Evolutionary conservation across 2,797 vertebrate genomes (phyloP).

Genomic region (Cyclopterus lumpus): DNA sequence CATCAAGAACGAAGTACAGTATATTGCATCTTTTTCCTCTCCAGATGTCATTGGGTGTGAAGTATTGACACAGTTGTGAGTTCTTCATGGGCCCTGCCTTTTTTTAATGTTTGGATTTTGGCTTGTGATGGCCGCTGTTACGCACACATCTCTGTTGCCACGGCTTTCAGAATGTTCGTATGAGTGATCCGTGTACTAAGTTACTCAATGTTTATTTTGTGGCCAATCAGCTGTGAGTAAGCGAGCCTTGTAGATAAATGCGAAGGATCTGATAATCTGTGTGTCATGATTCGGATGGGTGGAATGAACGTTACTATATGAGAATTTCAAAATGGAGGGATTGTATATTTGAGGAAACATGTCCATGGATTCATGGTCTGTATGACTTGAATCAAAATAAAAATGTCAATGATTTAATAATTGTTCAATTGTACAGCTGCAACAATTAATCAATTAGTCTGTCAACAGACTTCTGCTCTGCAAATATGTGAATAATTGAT

Average conservation of each 20-base stretch:
- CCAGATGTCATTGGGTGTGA: constrained; percentile 21
- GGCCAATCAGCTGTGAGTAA: constrained; percentile 43
- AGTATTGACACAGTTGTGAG: constrained; percentile 34
- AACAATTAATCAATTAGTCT: neutral
- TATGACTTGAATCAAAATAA: constrained; percentile 63
- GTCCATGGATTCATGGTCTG: constrained; percentile 19
- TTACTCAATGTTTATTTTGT: constrained; percentile 61
- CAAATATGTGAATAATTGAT: neutral
- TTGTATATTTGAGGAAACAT: constrained; percentile 18
- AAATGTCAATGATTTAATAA: constrained; percentile 3
- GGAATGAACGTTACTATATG: constrained; percentile 28
- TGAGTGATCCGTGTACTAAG: constrained; percentile 41
- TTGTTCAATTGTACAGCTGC: neutral
- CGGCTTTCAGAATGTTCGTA: constrained; percentile 37
- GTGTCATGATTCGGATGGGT: constrained; percentile 12
- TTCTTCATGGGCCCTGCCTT: constrained; percentile 47
- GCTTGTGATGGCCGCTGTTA: constrained; percentile 63
- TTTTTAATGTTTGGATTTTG: constrained; percentile 13
- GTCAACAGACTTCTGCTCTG: neutral
- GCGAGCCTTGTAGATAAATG: constrained; percentile 31
- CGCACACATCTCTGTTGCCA: constrained; percentile 34
- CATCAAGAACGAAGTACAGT: constrained; percentile 16
- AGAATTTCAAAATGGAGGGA: constrained; percentile 10
- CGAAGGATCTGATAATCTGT: constrained; percentile 30
- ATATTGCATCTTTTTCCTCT: constrained; percentile 15